Evolutionary conservation across 2,113 vertebrate species (phyloP).

Genomic region (Fukomys damarensis): DNA sequence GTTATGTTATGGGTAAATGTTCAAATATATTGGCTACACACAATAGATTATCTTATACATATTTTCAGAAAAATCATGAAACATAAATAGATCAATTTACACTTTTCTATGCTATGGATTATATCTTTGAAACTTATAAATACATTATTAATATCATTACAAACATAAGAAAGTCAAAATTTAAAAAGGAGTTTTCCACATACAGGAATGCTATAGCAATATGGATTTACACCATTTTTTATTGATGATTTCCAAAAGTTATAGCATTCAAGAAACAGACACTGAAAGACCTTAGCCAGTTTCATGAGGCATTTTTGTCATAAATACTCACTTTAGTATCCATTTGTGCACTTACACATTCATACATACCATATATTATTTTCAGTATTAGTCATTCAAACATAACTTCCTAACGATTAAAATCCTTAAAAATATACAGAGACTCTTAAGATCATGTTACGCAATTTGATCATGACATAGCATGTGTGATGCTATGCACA

Average conservation of each 20-base stretch:
- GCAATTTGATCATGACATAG: not conserved
- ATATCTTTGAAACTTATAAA: not conserved
- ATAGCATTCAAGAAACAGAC: not conserved
- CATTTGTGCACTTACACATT: not conserved
- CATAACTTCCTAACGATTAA: not conserved
- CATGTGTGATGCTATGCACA: not conserved
- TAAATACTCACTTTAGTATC: not conserved
- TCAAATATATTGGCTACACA: not conserved
- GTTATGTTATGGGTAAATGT: not conserved
- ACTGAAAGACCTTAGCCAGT: not conserved
- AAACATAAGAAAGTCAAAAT: not conserved
- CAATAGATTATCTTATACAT: not conserved
- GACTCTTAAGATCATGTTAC: not conserved
- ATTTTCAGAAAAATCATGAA: not conserved
- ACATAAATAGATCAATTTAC: not conserved
- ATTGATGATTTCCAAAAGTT: not conserved
- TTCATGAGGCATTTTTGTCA: not conserved
- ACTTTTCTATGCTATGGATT: not conserved
- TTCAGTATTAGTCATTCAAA: not conserved
- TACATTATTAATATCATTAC: not conserved
- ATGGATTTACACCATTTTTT: not conserved
- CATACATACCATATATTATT: not conserved
- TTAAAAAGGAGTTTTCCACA: not conserved
- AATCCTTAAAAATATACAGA: not conserved
- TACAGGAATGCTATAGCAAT: not conserved